These are phyloP conservation scores for Paratrypauchen microcephalus DNA, from an alignment of 2,797 vertebrate genomes.

Conservation along the genomic window DNA sequence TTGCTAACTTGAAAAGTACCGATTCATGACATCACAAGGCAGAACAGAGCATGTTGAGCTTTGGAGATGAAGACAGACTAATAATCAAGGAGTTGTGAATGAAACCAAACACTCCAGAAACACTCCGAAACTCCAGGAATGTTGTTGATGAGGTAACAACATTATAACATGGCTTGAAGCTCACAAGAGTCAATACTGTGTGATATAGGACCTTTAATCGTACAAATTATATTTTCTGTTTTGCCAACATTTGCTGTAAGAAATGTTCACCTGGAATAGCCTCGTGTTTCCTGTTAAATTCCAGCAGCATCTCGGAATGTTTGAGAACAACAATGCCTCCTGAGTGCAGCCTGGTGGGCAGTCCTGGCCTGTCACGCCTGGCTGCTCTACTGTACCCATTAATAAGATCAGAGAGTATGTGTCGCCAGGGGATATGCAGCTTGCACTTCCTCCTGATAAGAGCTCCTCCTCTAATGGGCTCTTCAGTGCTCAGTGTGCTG, in stretches of 20 bases:
- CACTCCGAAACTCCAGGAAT: too few species aligned
- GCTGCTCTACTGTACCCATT: slow-evolving; percentile 64
- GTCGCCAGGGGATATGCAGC: slow-evolving; percentile 49
- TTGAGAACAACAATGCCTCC: slow-evolving; percentile 40
- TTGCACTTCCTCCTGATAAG: slow-evolving; percentile 60
- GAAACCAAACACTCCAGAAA: too few species aligned
- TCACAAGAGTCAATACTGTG: too few species aligned
- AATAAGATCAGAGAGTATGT: slow-evolving; percentile 71
- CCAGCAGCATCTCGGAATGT: slow-evolving; percentile 4
- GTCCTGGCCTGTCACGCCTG: slow-evolving; percentile 52
- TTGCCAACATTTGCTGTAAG: not conserved
- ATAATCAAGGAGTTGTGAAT: too few species aligned
- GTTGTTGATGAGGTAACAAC: not conserved
- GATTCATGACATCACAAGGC: too few species aligned
- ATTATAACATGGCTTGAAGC: not conserved
- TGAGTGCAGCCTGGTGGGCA: slow-evolving; percentile 55
- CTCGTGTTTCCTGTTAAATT: not conserved
- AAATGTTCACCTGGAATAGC: not conserved
- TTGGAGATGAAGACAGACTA: too few species aligned
- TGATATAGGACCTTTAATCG: not conserved
- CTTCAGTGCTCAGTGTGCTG: slow-evolving; percentile 45
- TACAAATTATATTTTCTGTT: not conserved
- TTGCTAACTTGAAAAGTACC: too few species aligned
- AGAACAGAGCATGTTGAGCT: too few species aligned
- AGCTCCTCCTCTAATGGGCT: slow-evolving; percentile 59